Evolutionary conservation across 2,113 vertebrate species (phyloP), one percentile per base, ranked within the genome.

Genomic region (Chionodraco myersi): DNA sequence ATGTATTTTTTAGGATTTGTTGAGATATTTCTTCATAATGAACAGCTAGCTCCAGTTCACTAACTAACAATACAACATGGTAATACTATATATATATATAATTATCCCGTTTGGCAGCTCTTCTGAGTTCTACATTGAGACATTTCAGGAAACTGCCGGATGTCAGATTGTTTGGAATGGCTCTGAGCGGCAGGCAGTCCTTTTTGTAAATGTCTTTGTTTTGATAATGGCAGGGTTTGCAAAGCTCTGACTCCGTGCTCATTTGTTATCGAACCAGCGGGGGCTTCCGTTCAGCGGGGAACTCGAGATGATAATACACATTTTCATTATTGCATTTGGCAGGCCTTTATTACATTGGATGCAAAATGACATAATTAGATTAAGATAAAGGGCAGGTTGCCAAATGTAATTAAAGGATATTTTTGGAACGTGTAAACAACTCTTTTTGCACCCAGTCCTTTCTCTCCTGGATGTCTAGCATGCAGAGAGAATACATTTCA

Each of bases 341-440:
- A 30, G 61, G 52, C 65, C 30, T 77, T 80, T 76, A 75, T 90
- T 87, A 85, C 73, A 48, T 34, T 79, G 81, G 76, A 89, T 77
- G 59, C 72, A 82, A 79, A 89, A 85, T 71, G 78, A 88, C 86
- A 91, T 86, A 88, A 91, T 90, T 84, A 86, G 80, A 90, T 87
- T 86, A 87, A 82, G 81, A 89, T 76, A 90, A 91, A 89, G 86
- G 78, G 78, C 74, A 85, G 45, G 78, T 81, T 90, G 89, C 91
- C 88, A 83, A 61, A 86, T 75, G 56, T 80, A 83, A 91, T 93
- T 89, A 89, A 12, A 48, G 69, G 60, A 14, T 84, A 73, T 79
- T 86, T 89, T 61, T 85, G 76, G 48, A 83, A 77, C 65, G 75
- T 65, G 57, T 70, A 78, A 86, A 87, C 75, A 75, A 79, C 62